Base-by-base conservation (phyloP, 1,140 invertebrate species). In the Ctenoplectra terminalis region DNA sequence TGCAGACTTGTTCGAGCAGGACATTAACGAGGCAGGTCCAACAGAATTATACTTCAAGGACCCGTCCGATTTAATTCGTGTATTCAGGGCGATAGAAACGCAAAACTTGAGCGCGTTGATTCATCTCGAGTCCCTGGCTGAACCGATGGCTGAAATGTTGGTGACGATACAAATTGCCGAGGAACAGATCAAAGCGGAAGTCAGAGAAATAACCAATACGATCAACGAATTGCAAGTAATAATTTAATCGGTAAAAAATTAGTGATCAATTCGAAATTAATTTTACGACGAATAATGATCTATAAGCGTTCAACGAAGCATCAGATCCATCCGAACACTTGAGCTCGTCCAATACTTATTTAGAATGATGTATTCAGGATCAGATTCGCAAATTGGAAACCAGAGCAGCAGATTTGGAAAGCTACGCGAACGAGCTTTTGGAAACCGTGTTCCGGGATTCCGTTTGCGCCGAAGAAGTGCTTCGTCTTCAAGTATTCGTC, bases 71-170 rank as follows among this genome's bases (percentile, higher is more conserved):
- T 86, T 96, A 11, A 82, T 95, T 7, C 88, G 91, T 11, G 93
- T 95, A 20, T 96, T 96, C 84, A 88, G 91, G 73, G 92, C 94
- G 52, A 94, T 96, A 66, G 95, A 96, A 86, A 92, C 95, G 74
- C 95, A 96, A 89, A 96, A 96, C 91, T 90, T 96, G 17, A 96
- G 95, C 86, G 95, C 95, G 34, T 92, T 96, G 85, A 91, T 95
- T 54, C 95, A 95, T 54, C 94, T 95, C 0, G 95, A 96, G 89
- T 94, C 95, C 73, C 87, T 96, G n/a, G 94, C 94, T 9, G 92
- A 92, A 29, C 95, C 95, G 13, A 93, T 95, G 84, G 92, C 94
- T 34, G 92, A 95, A 20, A 92, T 96, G 76, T 87, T 92, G 74
- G 89, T 92, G n/a, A 92, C 92, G 34, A 94, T 96, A 72, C 61